phyloP scores from a whole-genome alignment of 1,140 invertebrate genomes.

The Parapsyche elsis region DNA sequence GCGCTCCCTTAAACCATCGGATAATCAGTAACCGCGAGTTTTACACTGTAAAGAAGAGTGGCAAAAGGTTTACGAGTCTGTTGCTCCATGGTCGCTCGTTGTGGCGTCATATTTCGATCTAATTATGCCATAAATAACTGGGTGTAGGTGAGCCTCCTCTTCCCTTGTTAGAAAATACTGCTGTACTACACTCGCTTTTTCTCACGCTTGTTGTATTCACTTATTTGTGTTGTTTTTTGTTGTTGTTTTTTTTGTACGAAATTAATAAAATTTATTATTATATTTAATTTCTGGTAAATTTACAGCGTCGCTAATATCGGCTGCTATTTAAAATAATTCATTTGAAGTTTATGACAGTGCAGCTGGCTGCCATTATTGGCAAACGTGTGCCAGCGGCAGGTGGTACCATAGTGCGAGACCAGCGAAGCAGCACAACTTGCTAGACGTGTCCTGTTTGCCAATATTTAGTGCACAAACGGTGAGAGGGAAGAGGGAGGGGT shows the following conservation, averaged over 20 bases:
- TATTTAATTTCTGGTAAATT: too few species aligned
- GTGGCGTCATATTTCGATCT: constrained; percentile 56
- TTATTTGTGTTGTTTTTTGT: too few species aligned
- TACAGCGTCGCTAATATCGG: too few species aligned
- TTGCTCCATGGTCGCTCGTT: constrained; percentile 37
- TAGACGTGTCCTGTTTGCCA: constrained; percentile 45
- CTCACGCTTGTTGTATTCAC: too few species aligned
- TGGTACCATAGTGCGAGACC: neutral
- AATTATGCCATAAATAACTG: constrained; percentile 55
- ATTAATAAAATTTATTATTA: too few species aligned
- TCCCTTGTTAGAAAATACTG: too few species aligned
- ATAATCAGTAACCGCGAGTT: constrained; percentile 21
- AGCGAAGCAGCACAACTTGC: constrained; percentile 1
- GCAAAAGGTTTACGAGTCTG: constrained; percentile 51
- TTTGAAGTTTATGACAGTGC: constrained; percentile 26
- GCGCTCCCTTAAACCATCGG: constrained; percentile 12
- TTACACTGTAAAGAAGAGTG: constrained; percentile 27
- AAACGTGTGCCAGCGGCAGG: neutral
- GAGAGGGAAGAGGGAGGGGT: neutral
- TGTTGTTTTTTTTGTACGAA: too few species aligned
- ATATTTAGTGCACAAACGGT: constrained; percentile 44
- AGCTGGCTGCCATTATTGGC: neutral
- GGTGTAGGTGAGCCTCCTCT: neutral
- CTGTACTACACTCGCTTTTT: too few species aligned
- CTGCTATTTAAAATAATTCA: constrained; percentile 9